Base-by-base conservation (phyloP, 2,113 vertebrate genomes). In the Pipa parva region DNA sequence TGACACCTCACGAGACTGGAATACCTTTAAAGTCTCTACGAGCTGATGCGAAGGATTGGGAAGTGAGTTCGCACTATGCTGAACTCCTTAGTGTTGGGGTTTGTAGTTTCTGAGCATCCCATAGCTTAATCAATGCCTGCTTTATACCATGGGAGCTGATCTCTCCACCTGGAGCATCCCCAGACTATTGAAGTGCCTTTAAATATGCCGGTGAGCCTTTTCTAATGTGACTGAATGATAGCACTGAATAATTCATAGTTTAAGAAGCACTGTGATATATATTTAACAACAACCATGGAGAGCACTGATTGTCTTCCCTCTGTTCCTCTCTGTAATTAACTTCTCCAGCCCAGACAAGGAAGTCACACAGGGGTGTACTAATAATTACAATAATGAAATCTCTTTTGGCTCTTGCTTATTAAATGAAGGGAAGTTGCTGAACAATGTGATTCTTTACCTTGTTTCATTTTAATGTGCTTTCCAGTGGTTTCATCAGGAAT, bases 261-360 rank as follows among this genome's bases (percentile, higher is more conserved):
- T 49, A 31, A n/a, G n/a, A 4, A 4, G n/a, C 45, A 20, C 39
- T 15, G 5, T 6, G 39, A 42, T 13, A 39, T 25, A 50, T 64
- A 28, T 42, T 55, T 64, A 55, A 45, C 31, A 20, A 3, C 61
- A 29, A 42, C 48, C 21, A 26, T 4, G 3, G 60, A 31, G 46
- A 18, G n/a, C 29, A 18, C 13, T 4, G 3, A 26, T 66, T 65
- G 58, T 65, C 33, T 74, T 74, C 64, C 31, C 59, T 27, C 45
- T 51, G 59, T 71, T 36, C 54, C 59, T 15, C 36, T 20, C 46
- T 71, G 73, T 77, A 81, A 78, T 81, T 80, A 80, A 69, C 39
- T 75, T 63, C 28, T 48, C 60, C 0, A 0, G 45, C 58, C 75
- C 60, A 51, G 26, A 17, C 6, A 63, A 61, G 51, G 74, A 57